Conservation (phyloP, 2,888 invertebrate species). For the Aproaerema taeniolella region DNA sequence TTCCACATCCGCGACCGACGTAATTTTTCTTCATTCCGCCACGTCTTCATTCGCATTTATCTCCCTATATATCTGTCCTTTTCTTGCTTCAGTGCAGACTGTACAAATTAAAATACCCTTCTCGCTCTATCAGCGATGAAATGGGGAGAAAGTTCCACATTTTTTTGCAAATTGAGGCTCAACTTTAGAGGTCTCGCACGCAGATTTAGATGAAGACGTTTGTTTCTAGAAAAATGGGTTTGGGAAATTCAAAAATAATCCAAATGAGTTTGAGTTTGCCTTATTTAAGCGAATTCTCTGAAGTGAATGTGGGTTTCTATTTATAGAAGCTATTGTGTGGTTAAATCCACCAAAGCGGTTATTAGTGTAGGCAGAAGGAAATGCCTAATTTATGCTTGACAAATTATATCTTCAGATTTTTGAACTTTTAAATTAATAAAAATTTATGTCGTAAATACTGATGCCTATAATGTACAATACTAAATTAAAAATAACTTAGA, state of each 20-base stretch:
- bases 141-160: constrained; percentile 37
- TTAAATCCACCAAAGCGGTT: no score
- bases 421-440: no score
- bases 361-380: no score
- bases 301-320: no score
- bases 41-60: constrained; percentile 40
- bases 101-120: constrained; percentile 15
- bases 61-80: constrained; percentile 23
- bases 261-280: no score
- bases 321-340: no score
- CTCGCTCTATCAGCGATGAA: constrained; percentile 30
- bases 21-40: constrained; percentile 47
- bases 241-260: neutral
- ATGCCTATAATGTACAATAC: no score
- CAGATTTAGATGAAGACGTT: constrained; percentile 36
- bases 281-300: no score
- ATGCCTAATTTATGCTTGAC: no score
- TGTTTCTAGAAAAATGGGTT: constrained; percentile 16
- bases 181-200: constrained; percentile 25
- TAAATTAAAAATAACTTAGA: no score
- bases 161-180: constrained; percentile 41
- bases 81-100: constrained; percentile 18
- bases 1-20: constrained; percentile 23
- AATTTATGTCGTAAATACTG: no score
- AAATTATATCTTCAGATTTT: no score